Evolutionary conservation across 2,797 vertebrate genomes (phyloP).

Genomic region (Tympanoctomys barrerae): DNA sequence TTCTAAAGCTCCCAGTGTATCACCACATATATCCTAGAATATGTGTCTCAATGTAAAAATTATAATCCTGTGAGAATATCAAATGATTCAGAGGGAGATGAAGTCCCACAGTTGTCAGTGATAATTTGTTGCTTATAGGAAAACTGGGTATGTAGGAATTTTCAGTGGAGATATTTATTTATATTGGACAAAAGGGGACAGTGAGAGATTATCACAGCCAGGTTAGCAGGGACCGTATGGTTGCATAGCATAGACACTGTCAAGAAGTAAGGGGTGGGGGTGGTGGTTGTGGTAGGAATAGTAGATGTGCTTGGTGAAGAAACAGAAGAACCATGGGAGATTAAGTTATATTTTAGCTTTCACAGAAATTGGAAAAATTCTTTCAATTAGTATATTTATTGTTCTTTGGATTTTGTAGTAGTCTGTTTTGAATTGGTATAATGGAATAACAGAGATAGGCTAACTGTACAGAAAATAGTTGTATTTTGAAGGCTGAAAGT

Average conservation of each 20-base stretch:
- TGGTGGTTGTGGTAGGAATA: background rate
- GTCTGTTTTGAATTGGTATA: background rate
- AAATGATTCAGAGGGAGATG: background rate
- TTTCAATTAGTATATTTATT: background rate
- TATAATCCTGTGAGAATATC: background rate
- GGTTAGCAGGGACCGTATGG: background rate
- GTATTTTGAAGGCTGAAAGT: background rate
- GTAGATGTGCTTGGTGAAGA: background rate
- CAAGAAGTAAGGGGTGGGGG: background rate
- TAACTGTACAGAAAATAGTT: background rate
- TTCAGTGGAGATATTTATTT: constrained; percentile 9
- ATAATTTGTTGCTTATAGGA: background rate
- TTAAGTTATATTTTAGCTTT: background rate
- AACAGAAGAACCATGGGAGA: background rate
- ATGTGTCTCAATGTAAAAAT: background rate
- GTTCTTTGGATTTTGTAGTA: background rate
- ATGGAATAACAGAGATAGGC: background rate
- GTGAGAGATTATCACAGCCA: background rate
- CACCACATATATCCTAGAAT: background rate
- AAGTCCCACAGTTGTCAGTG: background rate
- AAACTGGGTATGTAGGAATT: background rate
- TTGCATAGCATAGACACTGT: background rate
- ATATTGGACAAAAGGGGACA: background rate
- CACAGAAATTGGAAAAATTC: background rate
- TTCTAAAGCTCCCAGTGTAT: background rate